A percentile compares a stretch with the other conserved stretches of the same genome.
Conservation (phyloP, 35 echinoderm and acorn worm species). For the Ophiothrix spiculata region DNA sequence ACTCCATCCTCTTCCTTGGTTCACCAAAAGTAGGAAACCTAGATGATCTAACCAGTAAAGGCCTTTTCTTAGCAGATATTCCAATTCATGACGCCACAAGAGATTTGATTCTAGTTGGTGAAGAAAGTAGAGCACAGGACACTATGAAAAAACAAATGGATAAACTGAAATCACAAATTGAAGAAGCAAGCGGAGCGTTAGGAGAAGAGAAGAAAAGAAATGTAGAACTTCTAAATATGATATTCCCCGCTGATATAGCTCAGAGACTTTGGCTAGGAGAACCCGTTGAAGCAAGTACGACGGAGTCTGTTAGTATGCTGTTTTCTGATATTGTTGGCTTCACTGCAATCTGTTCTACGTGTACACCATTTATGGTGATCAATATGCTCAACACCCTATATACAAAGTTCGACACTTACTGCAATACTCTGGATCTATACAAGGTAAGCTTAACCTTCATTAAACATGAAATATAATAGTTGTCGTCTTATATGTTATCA, state of each 20-base stretch:
- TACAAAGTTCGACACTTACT: slow-evolving; percentile 84
- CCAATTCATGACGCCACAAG: slow-evolving; percentile 93
- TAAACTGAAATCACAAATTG: slow-evolving; percentile 83
- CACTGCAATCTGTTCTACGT: slow-evolving; percentile 84
- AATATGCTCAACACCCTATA: slow-evolving; percentile 90
- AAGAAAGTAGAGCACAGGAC: slow-evolving; percentile 91
- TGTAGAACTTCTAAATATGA: slow-evolving; percentile 82
- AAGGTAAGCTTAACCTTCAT: no score
- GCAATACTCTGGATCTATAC: slow-evolving; percentile 82
- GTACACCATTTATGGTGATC: slow-evolving; percentile 86
- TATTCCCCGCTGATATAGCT: slow-evolving; percentile 90
- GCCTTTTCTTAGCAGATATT: slow-evolving; percentile 89
- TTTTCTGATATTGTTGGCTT: slow-evolving; percentile 98
- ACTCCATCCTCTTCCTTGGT: slow-evolving; percentile 86
- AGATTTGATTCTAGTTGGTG: slow-evolving; percentile 89
- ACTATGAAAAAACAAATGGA: slow-evolving; percentile 93
- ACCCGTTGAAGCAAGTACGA: slow-evolving; percentile 54
- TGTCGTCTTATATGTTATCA: no score
- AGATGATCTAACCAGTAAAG: slow-evolving; percentile 84
- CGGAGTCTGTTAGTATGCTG: slow-evolving; percentile 76
- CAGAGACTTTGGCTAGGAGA: slow-evolving; percentile 82
- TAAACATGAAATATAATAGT: no score
- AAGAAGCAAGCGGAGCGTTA: slow-evolving; percentile 66
- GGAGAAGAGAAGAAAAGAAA: slow-evolving; percentile 83
- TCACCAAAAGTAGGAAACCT: slow-evolving; percentile 85